Percentiles rank a stretch among this genome's conserved stretches.
Evolutionary conservation across 2,888 invertebrate genomes (phyloP).

Genomic region (Fragum fragum): DNA sequence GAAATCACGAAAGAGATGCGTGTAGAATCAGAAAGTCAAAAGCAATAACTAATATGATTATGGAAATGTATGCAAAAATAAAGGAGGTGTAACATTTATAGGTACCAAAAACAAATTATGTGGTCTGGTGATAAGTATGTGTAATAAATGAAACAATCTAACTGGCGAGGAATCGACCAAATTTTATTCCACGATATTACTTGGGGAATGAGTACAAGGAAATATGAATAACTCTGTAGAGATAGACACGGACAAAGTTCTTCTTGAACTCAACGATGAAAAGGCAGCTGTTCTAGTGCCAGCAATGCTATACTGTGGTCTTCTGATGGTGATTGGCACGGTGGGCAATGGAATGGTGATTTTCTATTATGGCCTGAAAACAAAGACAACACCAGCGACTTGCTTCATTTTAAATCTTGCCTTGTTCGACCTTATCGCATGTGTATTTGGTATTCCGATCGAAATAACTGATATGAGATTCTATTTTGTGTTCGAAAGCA

Average conservation of each 20-base stretch:
- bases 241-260: conserved; percentile 35
- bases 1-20: too few species aligned
- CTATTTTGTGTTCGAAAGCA: conserved; percentile 70
- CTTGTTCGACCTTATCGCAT: conserved; percentile 75
- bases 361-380: conserved; percentile 74
- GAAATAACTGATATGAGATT: conserved; percentile 77
- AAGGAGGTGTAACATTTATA: too few species aligned
- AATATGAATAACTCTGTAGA: conserved; percentile 5
- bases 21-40: too few species aligned
- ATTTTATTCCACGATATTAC: too few species aligned
- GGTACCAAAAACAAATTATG: too few species aligned
- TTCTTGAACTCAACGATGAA: conserved; percentile 62
- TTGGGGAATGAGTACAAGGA: too few species aligned
- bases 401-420: conserved; percentile 76
- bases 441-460: conserved; percentile 75
- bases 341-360: conserved; percentile 74
- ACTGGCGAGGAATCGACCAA: too few species aligned
- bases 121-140: too few species aligned
- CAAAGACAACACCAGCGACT: conserved; percentile 77
- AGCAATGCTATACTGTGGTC: conserved; percentile 69
- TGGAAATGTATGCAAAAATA: too few species aligned
- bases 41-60: too few species aligned
- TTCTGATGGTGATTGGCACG: conserved; percentile 73
- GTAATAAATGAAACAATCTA: too few species aligned
- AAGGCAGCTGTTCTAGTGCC: conserved; percentile 71